Percentiles rank a stretch among this genome's conserved stretches.
These are phyloP conservation scores for Ceyx melanurus DNA, from an alignment of 2,113 vertebrate genomes.

Conservation along the genomic window DNA sequence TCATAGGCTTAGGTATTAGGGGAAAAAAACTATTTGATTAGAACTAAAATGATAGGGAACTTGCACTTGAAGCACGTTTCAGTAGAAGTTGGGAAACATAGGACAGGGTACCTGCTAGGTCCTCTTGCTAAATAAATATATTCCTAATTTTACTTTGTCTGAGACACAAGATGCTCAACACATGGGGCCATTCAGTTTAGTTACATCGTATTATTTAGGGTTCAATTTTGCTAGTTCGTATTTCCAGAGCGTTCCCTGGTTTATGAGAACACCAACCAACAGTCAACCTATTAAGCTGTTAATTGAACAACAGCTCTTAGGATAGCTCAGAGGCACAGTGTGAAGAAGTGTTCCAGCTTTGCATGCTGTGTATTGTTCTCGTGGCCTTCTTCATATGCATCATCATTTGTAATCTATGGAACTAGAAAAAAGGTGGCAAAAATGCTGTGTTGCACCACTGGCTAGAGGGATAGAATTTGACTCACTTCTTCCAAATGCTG, in stretches of 20 bases:
- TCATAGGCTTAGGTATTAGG: background rate
- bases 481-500: background rate
- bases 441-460: background rate
- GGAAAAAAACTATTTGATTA: background rate
- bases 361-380: background rate
- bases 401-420: background rate
- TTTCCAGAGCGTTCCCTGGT: background rate
- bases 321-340: background rate
- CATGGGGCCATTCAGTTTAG: background rate
- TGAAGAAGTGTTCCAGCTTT: background rate
- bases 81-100: background rate
- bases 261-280: background rate
- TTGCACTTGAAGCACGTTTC: background rate
- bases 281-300: background rate
- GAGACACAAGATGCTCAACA: background rate
- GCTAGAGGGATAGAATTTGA: background rate
- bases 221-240: background rate
- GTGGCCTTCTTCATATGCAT: background rate
- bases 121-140: background rate
- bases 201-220: background rate
- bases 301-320: background rate
- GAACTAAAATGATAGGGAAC: background rate
- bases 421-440: background rate
- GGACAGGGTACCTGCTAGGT: background rate
- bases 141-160: background rate